Conservation (phyloP, 1,140 invertebrate genomes). For the Papilio machaon region DNA sequence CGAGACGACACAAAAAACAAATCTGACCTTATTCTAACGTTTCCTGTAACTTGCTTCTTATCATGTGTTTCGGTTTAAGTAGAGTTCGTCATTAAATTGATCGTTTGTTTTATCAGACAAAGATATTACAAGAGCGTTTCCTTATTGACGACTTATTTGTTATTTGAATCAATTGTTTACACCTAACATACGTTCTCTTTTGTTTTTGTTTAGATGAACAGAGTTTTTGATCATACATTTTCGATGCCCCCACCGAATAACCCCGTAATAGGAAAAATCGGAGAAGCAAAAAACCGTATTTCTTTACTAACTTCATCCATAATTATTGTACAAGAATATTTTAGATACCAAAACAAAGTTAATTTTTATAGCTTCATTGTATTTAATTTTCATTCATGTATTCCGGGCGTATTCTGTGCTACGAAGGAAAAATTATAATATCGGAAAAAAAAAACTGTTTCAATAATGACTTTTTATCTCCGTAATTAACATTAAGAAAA, state of each 20-base stretch:
- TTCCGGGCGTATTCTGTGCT: no score
- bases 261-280: no score
- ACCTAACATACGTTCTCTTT: background rate
- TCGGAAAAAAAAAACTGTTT: no score
- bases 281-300: no score
- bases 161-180: background rate
- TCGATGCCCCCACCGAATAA: background rate
- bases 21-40: constrained; percentile 43
- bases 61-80: constrained; percentile 20
- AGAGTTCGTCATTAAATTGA: constrained; percentile 13
- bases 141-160: background rate
- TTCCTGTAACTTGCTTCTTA: constrained; percentile 38
- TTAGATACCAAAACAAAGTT: no score
- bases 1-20: background rate
- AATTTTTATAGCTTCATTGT: no score
- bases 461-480: no score
- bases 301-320: no score
- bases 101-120: background rate
- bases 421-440: no score
- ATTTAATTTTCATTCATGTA: no score
- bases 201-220: background rate
- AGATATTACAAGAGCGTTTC: background rate
- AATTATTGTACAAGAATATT: no score
- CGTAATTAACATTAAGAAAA: no score
- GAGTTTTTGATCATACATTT: background rate